Percentiles rank a stretch among this genome's conserved stretches.
phyloP scores from a whole-genome alignment of 2,113 vertebrate species.

The Cranoglanis bouderius region DNA sequence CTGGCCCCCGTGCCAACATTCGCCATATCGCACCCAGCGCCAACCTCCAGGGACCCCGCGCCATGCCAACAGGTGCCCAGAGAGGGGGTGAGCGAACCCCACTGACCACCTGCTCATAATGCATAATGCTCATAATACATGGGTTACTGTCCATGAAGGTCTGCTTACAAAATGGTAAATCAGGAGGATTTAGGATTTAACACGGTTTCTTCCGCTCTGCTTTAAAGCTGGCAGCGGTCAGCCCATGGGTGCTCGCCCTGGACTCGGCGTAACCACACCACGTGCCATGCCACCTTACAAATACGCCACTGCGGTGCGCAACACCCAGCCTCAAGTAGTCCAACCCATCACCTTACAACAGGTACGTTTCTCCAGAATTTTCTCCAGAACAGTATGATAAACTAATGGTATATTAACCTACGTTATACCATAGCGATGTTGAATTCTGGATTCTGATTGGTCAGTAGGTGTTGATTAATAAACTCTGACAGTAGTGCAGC shows the following conservation, averaged over 20 bases:
- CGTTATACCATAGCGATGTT: neutral
- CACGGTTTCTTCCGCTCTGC: neutral
- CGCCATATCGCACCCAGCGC: slow-evolving; percentile 84
- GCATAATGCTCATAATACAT: too few species aligned
- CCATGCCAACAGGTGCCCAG: slow-evolving; percentile 80
- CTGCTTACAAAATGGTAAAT: neutral
- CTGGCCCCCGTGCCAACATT: slow-evolving; percentile 86
- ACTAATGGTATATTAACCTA: neutral
- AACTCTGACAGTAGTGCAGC: neutral
- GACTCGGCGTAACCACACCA: slow-evolving; percentile 81
- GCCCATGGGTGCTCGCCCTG: slow-evolving; percentile 81
- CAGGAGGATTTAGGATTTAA: slow-evolving; percentile 24
- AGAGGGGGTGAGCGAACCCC: slow-evolving; percentile 79
- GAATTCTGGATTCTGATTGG: neutral
- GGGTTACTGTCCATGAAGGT: neutral
- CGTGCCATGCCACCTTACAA: slow-evolving; percentile 91
- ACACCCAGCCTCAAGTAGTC: slow-evolving; percentile 84
- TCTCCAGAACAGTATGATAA: neutral
- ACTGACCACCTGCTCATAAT: neutral
- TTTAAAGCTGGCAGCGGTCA: slow-evolving; percentile 74
- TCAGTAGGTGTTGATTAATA: neutral
- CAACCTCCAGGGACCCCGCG: slow-evolving; percentile 83
- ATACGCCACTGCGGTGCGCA: slow-evolving; percentile 87
- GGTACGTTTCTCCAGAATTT: slow-evolving; percentile 69
- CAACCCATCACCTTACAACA: slow-evolving; percentile 85